Base-by-base conservation (phyloP, 2,797 vertebrate genomes). In the Enteromius thamalakanensis region DNA sequence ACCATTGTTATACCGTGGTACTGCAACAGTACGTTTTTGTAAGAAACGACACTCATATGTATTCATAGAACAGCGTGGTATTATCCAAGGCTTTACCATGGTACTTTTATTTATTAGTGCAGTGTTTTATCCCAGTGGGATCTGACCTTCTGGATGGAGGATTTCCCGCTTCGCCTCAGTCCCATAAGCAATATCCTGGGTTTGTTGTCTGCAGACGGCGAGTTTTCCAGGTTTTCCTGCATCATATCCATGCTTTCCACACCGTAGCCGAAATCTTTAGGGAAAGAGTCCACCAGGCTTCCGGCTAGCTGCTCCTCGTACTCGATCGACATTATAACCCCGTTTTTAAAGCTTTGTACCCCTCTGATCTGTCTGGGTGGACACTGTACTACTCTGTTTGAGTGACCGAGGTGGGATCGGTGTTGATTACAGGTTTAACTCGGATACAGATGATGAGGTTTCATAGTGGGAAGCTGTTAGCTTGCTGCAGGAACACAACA, bases 171-270 rank as follows among this genome's bases (percentile, higher is more conserved):
- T 90, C 98, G 95, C 64, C 98, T 94, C 90, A 99, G 90, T 3
- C 98, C 98, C 98, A 99, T 99, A 0, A 99, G 95, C 76, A 99
- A 91, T 71, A 99, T 99, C 26, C 98, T 95, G 0, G 98, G 98
- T 74, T 99, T 98, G 91, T 94, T 96, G 91, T 98, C 97, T 79
- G 96, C 95, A 49, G 89, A 91, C 67, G 93, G 90, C 87, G 93
- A 94, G 83, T 91, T 93, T 88, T 96, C 97, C 87, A 96, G 96
- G 89, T 76, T 68, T n/a, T 82, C 81, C 72, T 76, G 62, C 81
- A 82, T 82, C 81, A 96, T 95, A 88, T 97, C 97, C 86, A 95
- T 95, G 93, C 98, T 97, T 83, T 98, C 98, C 78, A 96, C 97
- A 45, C 97, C 97, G 86, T 99, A 99, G 23, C 96, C 97, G 89